Evolutionary conservation across 2,888 invertebrate species (phyloP), one percentile per base, ranked within the genome.

Genomic region (Atherix ibis): DNA sequence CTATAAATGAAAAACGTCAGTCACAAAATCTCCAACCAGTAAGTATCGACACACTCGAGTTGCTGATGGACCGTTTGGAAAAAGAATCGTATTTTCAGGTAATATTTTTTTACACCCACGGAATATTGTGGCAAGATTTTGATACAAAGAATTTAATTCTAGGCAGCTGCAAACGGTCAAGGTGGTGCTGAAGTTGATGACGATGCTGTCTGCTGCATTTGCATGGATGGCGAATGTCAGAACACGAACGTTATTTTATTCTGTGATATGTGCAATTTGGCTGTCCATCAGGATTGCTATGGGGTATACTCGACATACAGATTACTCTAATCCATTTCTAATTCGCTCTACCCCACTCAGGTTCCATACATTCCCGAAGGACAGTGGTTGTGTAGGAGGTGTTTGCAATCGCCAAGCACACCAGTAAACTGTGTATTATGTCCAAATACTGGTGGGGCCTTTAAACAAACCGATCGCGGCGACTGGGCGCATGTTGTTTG

Each of bases 401-500:
- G 98, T 57, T 66, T 97, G 9, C 89, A 97, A 52, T 94, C 94
- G 3, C 98, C 98, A 0, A 94, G 92, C 8, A 67, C 89, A 34
- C 81, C 94, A 2, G 97, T 98, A 1, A 85, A 89, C 53, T 99
- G 98, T 62, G 88, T 87, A n/a, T 68, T 99, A 1, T 98, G 98
- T 56, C 97, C 98, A 0, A 95, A 97, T 54, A 82, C 87, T 48
- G 92, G 92, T 34, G 98, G 98, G 35, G 98, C 98, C 18, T 95
- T 98, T 57, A 99, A 99, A 61, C 95, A 95, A 63, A 94, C 95
- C 0, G 94, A 94, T 56, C 76, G 87, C 50, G 54, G 56, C n/a
- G 79, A 84, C 1, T 98, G 98, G 98, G 95, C 94, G 2, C 98
- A 98, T 56, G 97, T 98, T 3, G 89, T 95, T 0, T 98, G 98